These are phyloP conservation scores for Austrofundulus limnaeus DNA, from an alignment of 2,113 vertebrate genomes.

Conservation along the genomic window DNA sequence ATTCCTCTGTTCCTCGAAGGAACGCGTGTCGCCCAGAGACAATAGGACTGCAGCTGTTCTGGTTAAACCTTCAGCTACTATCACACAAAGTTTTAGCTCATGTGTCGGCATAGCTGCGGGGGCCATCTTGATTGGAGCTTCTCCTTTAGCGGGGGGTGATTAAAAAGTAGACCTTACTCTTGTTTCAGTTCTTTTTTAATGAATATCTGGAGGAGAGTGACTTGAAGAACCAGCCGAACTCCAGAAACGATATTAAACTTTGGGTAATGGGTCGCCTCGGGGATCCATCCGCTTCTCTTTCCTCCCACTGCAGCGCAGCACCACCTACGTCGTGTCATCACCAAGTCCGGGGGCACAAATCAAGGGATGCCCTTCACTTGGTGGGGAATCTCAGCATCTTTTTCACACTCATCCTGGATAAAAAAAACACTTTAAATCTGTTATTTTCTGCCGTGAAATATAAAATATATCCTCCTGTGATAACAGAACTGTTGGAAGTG, in stretches of 20 bases:
- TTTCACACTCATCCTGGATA: constrained; percentile 35
- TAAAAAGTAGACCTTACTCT: constrained; percentile 40
- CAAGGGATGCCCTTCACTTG: constrained; percentile 39
- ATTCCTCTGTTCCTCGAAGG: constrained; percentile 5
- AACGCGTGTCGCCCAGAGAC: too few relatives aligned
- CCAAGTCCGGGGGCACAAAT: constrained; percentile 63
- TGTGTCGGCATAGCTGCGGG: too few relatives aligned
- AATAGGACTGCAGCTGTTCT: too few relatives aligned
- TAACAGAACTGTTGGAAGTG: constrained; percentile 23
- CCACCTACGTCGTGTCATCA: constrained; percentile 58
- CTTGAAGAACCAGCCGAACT: constrained; percentile 64
- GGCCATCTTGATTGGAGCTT: too few relatives aligned
- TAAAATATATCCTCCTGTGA: constrained; percentile 56
- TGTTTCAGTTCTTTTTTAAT: constrained; percentile 8
- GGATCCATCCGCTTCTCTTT: constrained; percentile 57
- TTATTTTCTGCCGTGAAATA: constrained; percentile 68
- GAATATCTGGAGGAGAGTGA: constrained; percentile 28
- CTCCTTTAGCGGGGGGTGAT: too few relatives aligned
- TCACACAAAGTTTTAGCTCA: too few relatives aligned
- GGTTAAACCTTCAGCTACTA: too few relatives aligned
- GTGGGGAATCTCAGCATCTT: constrained; percentile 41
- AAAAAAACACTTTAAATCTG: constrained; percentile 53
- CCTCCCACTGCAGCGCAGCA: background rate
- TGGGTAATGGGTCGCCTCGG: constrained; percentile 69
- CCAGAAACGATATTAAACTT: constrained; percentile 62